Evolutionary conservation across 2,888 invertebrate genomes (phyloP), one percentile per base, ranked within the genome.

Genomic region (Cantharis lateralis): DNA sequence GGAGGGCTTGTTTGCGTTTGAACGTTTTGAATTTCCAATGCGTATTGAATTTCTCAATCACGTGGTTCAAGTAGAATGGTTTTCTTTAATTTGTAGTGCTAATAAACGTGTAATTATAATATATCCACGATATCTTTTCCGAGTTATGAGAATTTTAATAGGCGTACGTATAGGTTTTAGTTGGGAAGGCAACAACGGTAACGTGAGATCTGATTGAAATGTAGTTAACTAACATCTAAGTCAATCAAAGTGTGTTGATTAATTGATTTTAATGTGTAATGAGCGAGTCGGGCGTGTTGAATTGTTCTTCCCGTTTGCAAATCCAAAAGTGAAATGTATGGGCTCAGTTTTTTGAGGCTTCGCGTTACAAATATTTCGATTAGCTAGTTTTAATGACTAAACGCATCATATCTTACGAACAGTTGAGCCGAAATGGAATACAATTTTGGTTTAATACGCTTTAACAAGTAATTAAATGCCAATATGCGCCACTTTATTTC

Each of bases 61-160:
- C 18, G 66, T 66, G 26, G 72, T 66, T 72, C 24, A 32, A 64
- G 32, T 64, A 20, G 48, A 72, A 72, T 20, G 71, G 48, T 68
- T 74, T 75, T 71, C 48, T 75, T 72, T 69, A 76, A 76, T 76
- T 69, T 68, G 68, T 75, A 32, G 28, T 64, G 71, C 64, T 75
- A 78, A 77, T 77, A 77, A 77, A 78, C 78, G 72, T 78, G 75
- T 78, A 78, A 78, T 78, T 78, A 72, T 75, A 71, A 70, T 78
- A 74, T 77, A 75, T 73, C 73, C 73, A 72, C 73, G 64, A 76
- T 72, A 76, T 73, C 66, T 73, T 73, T 76, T 76, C 70, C 63
- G 28, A 73, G 72, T 76, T 73, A 76, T 76, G 70, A 73, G 76
- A 76, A 73, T 76, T 73, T 64, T 73, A 62, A 73, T 73, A 70